Evolutionary conservation across 2,797 vertebrate genomes (phyloP).

Genomic region (Sciurus carolinensis): DNA sequence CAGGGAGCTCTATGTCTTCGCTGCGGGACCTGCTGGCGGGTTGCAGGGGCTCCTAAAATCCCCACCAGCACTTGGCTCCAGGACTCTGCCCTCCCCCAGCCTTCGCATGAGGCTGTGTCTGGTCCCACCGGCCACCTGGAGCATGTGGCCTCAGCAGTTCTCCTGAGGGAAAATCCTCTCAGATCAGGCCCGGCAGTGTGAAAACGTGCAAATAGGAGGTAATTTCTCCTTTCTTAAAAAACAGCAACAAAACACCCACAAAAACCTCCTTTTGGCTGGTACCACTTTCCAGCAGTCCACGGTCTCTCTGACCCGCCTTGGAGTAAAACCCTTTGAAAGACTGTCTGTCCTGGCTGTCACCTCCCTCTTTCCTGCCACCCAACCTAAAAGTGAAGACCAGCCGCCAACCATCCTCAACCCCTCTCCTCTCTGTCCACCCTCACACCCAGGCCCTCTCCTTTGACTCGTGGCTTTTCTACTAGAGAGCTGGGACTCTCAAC

Average conservation of each 20-base stretch:
- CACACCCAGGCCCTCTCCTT: fast-evolving
- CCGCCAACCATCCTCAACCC: neutral
- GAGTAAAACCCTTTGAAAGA: neutral
- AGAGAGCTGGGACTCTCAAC: neutral
- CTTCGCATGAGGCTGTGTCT: neutral
- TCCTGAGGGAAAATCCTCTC: neutral
- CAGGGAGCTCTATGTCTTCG: neutral
- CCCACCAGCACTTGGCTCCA: neutral
- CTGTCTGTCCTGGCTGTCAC: neutral
- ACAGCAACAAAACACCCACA: neutral
- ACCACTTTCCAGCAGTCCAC: neutral
- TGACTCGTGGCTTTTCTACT: neutral
- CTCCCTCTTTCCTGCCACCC: too few relatives aligned
- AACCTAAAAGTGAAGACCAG: too few relatives aligned
- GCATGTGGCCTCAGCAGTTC: neutral
- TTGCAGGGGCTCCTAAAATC: neutral
- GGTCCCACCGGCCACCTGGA: too few relatives aligned
- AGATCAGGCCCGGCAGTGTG: neutral
- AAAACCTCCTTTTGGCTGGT: neutral
- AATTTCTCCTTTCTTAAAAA: neutral
- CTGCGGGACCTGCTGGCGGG: fast-evolving
- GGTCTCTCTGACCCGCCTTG: neutral
- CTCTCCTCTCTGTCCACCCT: neutral
- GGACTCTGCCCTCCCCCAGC: neutral
- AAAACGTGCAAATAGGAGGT: neutral